These are phyloP conservation scores for Gadopsis bispinosus DNA, from an alignment of 2,797 vertebrate species.

Conservation along the genomic window DNA sequence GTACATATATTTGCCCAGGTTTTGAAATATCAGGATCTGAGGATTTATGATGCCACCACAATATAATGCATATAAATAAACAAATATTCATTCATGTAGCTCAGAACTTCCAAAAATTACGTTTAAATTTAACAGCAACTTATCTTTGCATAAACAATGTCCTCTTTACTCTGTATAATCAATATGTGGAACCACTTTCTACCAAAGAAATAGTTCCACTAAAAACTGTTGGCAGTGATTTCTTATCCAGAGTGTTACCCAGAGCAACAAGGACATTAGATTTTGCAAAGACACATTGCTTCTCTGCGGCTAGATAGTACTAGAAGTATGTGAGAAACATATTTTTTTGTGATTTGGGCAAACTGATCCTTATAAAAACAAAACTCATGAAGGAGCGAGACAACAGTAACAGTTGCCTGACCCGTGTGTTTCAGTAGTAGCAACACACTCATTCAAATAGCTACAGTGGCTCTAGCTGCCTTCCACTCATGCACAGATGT, in stretches of 20 bases:
- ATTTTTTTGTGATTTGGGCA: neutral
- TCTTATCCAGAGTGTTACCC: no score
- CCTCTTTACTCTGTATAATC: neutral
- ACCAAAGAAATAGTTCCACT: neutral
- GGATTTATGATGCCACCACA: no score
- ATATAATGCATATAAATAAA: no score
- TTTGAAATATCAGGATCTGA: no score
- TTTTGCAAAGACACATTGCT: neutral
- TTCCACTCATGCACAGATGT: slow-evolving; percentile 20
- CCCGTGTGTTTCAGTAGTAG: neutral
- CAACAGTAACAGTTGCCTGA: neutral
- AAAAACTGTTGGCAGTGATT: neutral
- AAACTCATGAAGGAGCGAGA: neutral
- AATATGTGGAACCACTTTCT: neutral
- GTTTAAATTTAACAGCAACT: neutral
- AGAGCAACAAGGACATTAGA: no score
- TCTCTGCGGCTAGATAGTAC: neutral
- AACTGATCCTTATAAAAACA: neutral
- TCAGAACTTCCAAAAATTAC: neutral
- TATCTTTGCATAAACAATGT: neutral
- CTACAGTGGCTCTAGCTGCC: slow-evolving; percentile 12
- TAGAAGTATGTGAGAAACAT: neutral
- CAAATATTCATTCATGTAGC: neutral
- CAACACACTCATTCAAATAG: slow-evolving; percentile 13
- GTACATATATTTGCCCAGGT: neutral